Evolutionary conservation across 1,140 invertebrate species (phyloP), one percentile per base, ranked within the genome.

Genomic region (Druon quercuslanigerum): DNA sequence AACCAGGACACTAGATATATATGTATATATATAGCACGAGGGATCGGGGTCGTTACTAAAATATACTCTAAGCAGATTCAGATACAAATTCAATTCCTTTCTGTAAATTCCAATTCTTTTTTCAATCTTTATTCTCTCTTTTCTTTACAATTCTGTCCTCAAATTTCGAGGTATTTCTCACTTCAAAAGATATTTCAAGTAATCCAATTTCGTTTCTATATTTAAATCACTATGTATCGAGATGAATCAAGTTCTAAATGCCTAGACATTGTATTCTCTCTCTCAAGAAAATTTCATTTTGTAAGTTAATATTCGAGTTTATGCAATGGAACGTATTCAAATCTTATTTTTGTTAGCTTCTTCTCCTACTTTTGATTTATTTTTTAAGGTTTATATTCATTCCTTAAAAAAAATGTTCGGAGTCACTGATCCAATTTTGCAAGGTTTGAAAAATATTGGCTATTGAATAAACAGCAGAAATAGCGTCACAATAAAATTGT

Each of bases 11-110:
- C 83, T 77, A 86, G 87, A 88, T 90, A 91, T 90, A 90, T 89
- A 90, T 77, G 86, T 86, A 88, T 90, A 91, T 90, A 90, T 89
- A 90, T 90, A 91, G 87, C 81, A 81, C 71, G 84, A 86, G 87
- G 82, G 87, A 91, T 90, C 86, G 90, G 88, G 90, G 90, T 91
- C 90, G 90, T 84, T 92, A 91, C 90, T 87, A 91, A 92, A 92
- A 92, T 92, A 91, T 90, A 92, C 89, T 81, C 87, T 82, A 89
- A 90, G 89, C 86, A 79, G 82, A 82, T 87, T 87, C 84, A 83
- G 79, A 79, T 82, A 81, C 88, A 90, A 89, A 84, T 86, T 83
- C 83, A 83, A 89, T 89, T 89, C 85, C 82, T 84, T 81, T 82
- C 87, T 90, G 88, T 87, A 87, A 87, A 88, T 84, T 85, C 85